Conservation (phyloP, 2,797 vertebrate genomes). For the Stomatorhinus walkeri region DNA sequence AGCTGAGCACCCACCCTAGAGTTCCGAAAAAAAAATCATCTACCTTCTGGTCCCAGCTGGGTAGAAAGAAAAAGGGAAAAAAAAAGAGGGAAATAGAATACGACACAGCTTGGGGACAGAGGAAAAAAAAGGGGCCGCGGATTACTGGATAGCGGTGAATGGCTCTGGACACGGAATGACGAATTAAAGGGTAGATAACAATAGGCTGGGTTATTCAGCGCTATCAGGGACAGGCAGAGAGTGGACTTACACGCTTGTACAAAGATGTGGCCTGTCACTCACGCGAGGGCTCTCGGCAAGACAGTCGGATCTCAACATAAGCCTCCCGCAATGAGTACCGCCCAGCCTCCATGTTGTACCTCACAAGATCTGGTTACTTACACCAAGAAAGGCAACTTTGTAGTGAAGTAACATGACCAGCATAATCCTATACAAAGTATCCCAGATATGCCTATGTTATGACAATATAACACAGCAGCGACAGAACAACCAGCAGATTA, state of each 20-base stretch:
- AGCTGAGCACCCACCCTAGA: slow-evolving; percentile 24
- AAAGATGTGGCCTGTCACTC: slow-evolving; percentile 36
- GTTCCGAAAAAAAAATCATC: slow-evolving; percentile 28
- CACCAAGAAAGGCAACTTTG: neutral
- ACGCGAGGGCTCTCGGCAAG: neutral
- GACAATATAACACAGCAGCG: neutral
- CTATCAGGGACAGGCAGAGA: slow-evolving; percentile 41
- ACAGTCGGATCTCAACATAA: neutral
- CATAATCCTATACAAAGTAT: neutral
- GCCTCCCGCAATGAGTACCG: neutral
- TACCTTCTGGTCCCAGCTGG: slow-evolving; percentile 32
- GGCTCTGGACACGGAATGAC: slow-evolving; percentile 36
- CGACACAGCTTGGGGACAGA: slow-evolving; percentile 30
- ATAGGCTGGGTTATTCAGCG: slow-evolving; percentile 39
- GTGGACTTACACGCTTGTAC: slow-evolving; percentile 31
- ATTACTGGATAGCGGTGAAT: slow-evolving; percentile 40
- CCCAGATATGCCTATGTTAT: neutral
- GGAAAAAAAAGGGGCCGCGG: slow-evolving; percentile 36
- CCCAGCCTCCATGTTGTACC: neutral
- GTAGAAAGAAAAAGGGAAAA: slow-evolving; percentile 14
- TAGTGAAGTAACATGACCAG: neutral
- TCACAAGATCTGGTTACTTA: neutral
- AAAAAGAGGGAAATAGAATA: slow-evolving; percentile 33
- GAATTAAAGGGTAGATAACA: slow-evolving; percentile 49
- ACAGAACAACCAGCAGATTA: neutral